Conservation (phyloP, 2,113 vertebrate genomes). For the Sigmodon hispidus region DNA sequence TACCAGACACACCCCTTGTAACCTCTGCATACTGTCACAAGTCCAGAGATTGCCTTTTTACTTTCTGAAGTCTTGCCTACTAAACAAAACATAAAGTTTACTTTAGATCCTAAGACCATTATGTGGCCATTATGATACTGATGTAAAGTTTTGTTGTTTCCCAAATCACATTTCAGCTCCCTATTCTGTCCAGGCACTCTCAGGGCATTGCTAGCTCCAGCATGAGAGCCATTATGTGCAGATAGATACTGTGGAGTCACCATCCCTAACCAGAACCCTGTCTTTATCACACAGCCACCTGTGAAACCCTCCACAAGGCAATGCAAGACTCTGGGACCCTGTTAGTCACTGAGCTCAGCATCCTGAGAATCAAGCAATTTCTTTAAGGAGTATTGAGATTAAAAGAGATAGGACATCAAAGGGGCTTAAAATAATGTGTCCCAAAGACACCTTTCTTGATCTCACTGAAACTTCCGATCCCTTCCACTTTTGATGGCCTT, state of each 20-base stretch:
- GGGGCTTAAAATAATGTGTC: not conserved
- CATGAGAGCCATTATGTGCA: not conserved
- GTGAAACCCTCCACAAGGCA: not conserved
- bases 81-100: not conserved
- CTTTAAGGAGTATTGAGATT: not conserved
- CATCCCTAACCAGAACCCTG: not conserved
- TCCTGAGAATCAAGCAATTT: not conserved
- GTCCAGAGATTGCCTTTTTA: not conserved
- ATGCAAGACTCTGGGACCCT: not conserved
- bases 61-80: not conserved
- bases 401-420: not conserved
- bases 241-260: not conserved
- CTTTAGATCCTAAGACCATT: constrained; percentile 39
- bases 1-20: not conserved
- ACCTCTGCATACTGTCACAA: not conserved
- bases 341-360: not conserved
- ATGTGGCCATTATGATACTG: not conserved
- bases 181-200: not conserved
- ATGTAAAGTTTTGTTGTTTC: not conserved
- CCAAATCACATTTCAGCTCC: not conserved
- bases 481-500: not conserved
- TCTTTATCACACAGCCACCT: not conserved
- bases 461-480: not conserved
- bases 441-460: not conserved
- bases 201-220: not conserved